Base-by-base conservation (phyloP, 2,797 vertebrate species). In the Phrynocephalus vlangalii region DNA sequence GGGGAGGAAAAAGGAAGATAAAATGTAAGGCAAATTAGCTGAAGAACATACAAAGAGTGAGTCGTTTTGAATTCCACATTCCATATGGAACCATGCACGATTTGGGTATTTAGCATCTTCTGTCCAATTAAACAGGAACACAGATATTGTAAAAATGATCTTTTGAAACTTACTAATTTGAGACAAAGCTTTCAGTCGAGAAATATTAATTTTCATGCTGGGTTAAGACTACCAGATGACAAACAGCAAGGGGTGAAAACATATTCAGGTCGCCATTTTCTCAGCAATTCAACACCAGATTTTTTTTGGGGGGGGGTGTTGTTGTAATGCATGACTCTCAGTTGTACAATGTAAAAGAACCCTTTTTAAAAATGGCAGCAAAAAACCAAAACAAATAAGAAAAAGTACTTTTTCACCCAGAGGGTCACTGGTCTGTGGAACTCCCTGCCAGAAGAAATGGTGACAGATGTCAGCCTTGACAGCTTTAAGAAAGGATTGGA, bases 31-130 rank as follows among this genome's bases (percentile, higher is more conserved):
- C 68, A 16, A 56, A 60, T 66, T 63, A 26, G 38, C 20, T 82
- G 66, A 82, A 50, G 79, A 85, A 85, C 75, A 85, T 82, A 71
- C 33, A 33, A 18, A n/a, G 26, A 84, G 63, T 33, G 3, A 50
- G 33, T 90, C 6, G 6, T 60, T 63, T 33, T 48, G 30, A 56
- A 87, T 79, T 84, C 33, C 10, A 75, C 48, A 84, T 81, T 80
- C 82, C 78, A 80, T 84, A 84, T 84, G 77, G 77, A 84, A 88
- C n/a, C 30, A 33, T 50, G 10, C 82, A 81, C 63, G 9, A 82
- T 70, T 71, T 87, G 78, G 66, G 24, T 87, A 84, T 87, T 90
- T 87, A 87, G 50, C 86, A 71, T 84, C n/a, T 26, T 67, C 48
- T 26, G 33, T 48, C 70, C 81, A 76, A 84, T 88, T 76, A 76